Evolutionary conservation across 2,113 vertebrate species (phyloP).

Genomic region (Ictalurus furcatus): DNA sequence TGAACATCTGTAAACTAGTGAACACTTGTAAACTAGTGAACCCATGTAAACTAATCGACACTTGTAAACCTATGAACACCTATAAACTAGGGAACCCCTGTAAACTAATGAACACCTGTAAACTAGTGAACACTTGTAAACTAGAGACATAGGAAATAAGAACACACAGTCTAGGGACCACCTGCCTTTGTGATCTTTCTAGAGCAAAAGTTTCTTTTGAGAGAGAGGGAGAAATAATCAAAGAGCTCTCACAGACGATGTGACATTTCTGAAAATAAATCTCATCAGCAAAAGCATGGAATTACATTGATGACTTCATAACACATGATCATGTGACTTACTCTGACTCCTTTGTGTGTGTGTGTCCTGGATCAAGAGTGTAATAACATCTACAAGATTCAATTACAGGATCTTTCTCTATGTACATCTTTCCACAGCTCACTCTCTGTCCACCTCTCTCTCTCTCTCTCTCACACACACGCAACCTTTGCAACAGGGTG

Average conservation of each 20-base stretch:
- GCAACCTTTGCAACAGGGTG: conserved; percentile 25
- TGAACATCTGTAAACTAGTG: not conserved
- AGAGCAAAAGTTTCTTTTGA: not conserved
- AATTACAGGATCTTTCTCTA: conserved; percentile 48
- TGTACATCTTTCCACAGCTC: not conserved
- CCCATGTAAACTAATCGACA: not conserved
- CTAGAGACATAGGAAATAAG: not conserved
- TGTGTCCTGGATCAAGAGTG: conserved; percentile 61
- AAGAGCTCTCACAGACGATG: not conserved
- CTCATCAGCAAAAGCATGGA: not conserved
- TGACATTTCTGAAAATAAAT: not conserved
- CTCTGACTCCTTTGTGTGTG: conserved; percentile 21
- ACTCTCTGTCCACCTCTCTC: not conserved
- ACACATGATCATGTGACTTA: not conserved
- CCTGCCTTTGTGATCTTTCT: not conserved
- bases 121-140: not conserved
- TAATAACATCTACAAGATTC: conserved; percentile 68
- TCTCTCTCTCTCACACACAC: not conserved
- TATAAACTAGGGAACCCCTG: not conserved
- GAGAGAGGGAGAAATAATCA: not conserved
- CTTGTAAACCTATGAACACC: not conserved
- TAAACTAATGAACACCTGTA: not conserved
- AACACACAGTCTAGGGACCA: not conserved
- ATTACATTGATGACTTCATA: not conserved
- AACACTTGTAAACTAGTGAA: not conserved